Conservation (phyloP, 2,113 vertebrate species). For the Lichenostomus cassidix region DNA sequence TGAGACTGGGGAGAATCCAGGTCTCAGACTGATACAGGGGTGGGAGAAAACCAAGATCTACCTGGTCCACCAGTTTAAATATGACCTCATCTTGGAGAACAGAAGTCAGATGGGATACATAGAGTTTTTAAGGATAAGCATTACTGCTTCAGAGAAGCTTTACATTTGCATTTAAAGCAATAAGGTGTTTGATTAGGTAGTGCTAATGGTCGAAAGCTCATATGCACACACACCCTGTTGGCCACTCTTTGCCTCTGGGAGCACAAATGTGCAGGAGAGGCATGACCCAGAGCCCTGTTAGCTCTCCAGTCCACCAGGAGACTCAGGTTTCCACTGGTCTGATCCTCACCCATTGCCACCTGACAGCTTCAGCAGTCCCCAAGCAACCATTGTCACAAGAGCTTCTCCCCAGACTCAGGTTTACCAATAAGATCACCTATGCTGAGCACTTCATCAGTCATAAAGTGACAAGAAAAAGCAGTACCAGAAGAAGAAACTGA, state of each 20-base stretch:
- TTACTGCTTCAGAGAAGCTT: not conserved
- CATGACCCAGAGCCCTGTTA: not conserved
- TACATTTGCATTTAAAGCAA: not conserved
- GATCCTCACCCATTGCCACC: not conserved
- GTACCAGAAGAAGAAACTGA: not conserved
- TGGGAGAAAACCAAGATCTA: not conserved
- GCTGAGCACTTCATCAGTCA: not conserved
- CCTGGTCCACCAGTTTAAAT: not conserved
- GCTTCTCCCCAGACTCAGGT: not conserved
- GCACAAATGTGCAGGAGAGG: not conserved
- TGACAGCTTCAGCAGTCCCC: not conserved
- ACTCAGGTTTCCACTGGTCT: not conserved
- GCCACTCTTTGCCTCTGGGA: not conserved
- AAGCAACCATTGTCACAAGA: fast-evolving
- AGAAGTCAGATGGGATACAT: not conserved
- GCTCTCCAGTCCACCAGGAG: not conserved
- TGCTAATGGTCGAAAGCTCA: not conserved
- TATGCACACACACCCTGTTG: fast-evolving
- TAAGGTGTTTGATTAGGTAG: not conserved
- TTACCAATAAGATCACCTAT: not conserved
- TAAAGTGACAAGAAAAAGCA: not conserved
- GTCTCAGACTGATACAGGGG: not conserved
- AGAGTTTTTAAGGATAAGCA: not conserved
- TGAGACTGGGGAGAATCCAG: not conserved
- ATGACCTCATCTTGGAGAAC: not conserved